Conservation (phyloP, 1,140 invertebrate species). For the Drosophila varians region DNA sequence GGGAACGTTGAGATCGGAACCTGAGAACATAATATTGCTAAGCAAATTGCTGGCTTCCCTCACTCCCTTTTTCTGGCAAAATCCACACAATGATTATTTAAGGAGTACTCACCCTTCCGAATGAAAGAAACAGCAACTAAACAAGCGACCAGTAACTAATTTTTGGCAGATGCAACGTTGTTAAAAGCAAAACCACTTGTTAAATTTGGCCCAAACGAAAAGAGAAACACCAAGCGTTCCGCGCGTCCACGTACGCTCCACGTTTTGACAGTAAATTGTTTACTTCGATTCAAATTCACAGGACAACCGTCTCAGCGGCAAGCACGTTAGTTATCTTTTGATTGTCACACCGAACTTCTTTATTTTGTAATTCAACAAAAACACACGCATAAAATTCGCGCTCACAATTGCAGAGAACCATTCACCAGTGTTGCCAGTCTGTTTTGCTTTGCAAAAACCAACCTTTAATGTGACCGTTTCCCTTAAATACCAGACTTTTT, state of each 20-base stretch:
- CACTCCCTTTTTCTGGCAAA: background rate
- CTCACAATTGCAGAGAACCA: constrained; percentile 20
- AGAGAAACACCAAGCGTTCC: constrained; percentile 65
- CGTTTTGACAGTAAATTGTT: constrained; percentile 1
- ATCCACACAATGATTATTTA: constrained; percentile 8
- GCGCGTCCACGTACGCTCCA: constrained; percentile 35
- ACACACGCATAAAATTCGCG: constrained; percentile 43
- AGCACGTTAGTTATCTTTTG: background rate
- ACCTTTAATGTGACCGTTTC: background rate
- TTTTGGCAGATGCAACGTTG: constrained; percentile 44
- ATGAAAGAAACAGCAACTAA: constrained; percentile 11
- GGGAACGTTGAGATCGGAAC: constrained; percentile 46
- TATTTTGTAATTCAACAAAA: constrained; percentile 28
- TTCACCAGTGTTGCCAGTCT: background rate
- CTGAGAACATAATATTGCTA: constrained; percentile 55
- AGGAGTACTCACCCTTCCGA: constrained; percentile 39
- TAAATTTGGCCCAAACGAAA: constrained; percentile 49
- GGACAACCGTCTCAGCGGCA: background rate
- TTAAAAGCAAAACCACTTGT: constrained; percentile 68
- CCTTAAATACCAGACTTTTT: background rate
- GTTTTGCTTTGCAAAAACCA: background rate
- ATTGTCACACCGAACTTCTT: constrained; percentile 1
- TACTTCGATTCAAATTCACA: background rate
- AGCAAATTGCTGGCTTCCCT: constrained; percentile 19
- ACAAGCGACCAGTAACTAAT: constrained; percentile 21